Percentiles rank a stretch among this genome's conserved stretches.
Evolutionary conservation across 2,797 vertebrate species (phyloP).

Genomic region (Geotria australis): DNA sequence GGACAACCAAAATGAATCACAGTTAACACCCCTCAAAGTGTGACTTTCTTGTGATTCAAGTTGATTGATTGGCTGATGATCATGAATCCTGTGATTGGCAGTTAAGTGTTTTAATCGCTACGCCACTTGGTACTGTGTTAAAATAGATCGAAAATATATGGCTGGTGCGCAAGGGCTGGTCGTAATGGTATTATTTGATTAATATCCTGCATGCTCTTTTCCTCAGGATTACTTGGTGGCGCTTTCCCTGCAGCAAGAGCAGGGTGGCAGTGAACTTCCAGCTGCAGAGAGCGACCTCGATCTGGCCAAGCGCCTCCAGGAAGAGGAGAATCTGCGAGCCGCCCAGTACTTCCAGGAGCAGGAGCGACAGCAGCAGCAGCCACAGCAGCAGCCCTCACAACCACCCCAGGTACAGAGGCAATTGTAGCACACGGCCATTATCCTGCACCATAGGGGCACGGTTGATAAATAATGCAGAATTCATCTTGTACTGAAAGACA

Average conservation of each 20-base stretch:
- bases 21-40: too few relatives aligned
- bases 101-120: too few relatives aligned
- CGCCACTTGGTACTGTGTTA: neutral
- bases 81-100: too few relatives aligned
- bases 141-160: neutral
- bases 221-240: constrained; percentile 89
- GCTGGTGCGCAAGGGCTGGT: neutral
- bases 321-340: constrained; percentile 71
- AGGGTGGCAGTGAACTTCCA: constrained; percentile 65
- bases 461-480: too few relatives aligned
- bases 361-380: constrained; percentile 30
- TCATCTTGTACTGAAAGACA: too few relatives aligned
- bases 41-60: too few relatives aligned
- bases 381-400: neutral
- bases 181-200: neutral
- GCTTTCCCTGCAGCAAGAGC: constrained; percentile 88
- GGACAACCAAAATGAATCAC: too few relatives aligned
- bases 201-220: too few relatives aligned
- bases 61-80: too few relatives aligned
- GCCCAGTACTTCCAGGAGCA: constrained; percentile 96
- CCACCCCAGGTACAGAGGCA: constrained; percentile 10
- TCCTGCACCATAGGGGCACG: too few relatives aligned
- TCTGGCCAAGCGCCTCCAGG: constrained; percentile 85
- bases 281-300: constrained; percentile 87
- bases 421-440: too few relatives aligned